Evolutionary conservation across 1,140 invertebrate genomes (phyloP).

Genomic region (Pygmarrhopalites habei): DNA sequence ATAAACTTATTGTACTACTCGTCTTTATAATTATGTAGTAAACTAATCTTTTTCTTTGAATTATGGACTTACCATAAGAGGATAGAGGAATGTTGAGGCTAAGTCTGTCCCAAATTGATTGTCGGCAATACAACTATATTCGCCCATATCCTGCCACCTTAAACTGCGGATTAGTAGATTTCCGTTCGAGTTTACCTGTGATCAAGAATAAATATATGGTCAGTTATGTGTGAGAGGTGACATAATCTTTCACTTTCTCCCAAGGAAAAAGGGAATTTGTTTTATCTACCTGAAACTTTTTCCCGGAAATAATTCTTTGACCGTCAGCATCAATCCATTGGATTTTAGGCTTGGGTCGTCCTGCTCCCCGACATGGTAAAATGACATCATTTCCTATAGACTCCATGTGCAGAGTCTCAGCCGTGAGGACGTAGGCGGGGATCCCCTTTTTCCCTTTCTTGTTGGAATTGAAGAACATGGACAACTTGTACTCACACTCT

Average conservation of each 20-base stretch:
- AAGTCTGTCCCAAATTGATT: conserved; percentile 58
- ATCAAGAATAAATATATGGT: too few relatives aligned
- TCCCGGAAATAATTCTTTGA: conserved; percentile 48
- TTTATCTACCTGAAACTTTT: conserved; percentile 46
- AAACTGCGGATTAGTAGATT: conserved; percentile 62
- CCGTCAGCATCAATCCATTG: conserved; percentile 59
- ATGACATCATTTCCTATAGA: conserved; percentile 55
- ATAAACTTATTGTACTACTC: too few relatives aligned
- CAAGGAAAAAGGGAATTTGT: conserved; percentile 5
- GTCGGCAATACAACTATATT: conserved; percentile 59
- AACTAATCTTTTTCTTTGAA: too few relatives aligned
- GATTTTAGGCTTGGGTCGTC: conserved; percentile 55
- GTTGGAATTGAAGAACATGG: background rate
- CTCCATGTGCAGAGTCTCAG: conserved; percentile 47
- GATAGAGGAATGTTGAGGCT: conserved; percentile 67
- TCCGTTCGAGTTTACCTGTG: conserved; percentile 58
- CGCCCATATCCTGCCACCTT: conserved; percentile 70
- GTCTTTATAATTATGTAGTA: too few relatives aligned
- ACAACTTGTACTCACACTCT: conserved; percentile 17
- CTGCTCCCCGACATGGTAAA: conserved; percentile 61
- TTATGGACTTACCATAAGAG: conserved; percentile 58
- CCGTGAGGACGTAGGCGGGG: conserved; percentile 46
- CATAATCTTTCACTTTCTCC: background rate
- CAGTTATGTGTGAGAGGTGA: too few relatives aligned
- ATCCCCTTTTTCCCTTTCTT: conserved; percentile 22